phyloP scores from a whole-genome alignment of 2,888 invertebrate species.

The Coenonympha arcania region DNA sequence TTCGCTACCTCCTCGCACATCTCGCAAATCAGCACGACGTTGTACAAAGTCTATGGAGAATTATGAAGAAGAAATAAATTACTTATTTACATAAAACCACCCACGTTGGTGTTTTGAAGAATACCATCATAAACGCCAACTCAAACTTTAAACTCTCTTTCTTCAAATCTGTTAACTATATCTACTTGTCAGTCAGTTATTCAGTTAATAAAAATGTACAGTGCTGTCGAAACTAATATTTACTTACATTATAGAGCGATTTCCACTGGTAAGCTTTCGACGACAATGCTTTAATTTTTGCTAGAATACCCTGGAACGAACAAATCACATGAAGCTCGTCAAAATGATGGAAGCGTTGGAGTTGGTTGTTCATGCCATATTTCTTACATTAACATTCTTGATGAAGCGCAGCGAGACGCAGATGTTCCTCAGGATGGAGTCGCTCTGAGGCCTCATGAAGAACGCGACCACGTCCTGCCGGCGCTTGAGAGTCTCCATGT shows the following conservation, averaged over 20 bases:
- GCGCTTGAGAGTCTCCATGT: constrained; percentile 73
- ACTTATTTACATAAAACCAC: no score
- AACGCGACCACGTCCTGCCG: constrained; percentile 82
- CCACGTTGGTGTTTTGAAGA: no score
- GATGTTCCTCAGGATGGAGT: constrained; percentile 76
- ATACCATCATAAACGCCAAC: no score
- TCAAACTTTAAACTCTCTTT: no score
- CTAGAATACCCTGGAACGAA: constrained; percentile 71
- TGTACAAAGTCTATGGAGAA: constrained; percentile 75
- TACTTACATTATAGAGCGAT: constrained; percentile 78
- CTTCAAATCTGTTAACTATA: no score
- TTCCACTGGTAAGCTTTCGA: constrained; percentile 80
- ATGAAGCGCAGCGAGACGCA: constrained; percentile 76
- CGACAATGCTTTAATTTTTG: constrained; percentile 77
- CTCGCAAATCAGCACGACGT: constrained; percentile 79
- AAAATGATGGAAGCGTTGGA: no score
- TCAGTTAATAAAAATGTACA: not conserved
- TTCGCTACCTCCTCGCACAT: constrained; percentile 71
- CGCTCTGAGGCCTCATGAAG: constrained; percentile 76
- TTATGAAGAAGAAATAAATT: not conserved
- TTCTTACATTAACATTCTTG: constrained; percentile 75
- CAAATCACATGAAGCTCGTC: not conserved
- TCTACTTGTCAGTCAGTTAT: no score
- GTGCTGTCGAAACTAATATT: not conserved
- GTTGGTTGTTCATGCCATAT: not conserved